These are phyloP conservation scores for Creontiades dilutus DNA, from an alignment of 2,888 invertebrate species.

Conservation along the genomic window DNA sequence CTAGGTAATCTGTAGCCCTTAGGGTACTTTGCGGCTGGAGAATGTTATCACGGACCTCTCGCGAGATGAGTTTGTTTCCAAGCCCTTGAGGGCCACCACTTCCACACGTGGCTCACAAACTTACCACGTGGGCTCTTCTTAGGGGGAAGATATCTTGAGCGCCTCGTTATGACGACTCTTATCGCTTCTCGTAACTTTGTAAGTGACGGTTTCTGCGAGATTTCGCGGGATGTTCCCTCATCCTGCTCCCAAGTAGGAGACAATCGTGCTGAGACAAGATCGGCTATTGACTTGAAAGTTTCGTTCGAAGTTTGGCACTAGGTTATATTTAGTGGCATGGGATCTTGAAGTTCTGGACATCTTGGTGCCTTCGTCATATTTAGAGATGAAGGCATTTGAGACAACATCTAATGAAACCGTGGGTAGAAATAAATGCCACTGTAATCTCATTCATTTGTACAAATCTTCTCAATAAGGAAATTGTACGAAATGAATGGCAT, in stretches of 20 bases:
- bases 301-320: neutral
- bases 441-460: too few species aligned
- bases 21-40: constrained; percentile 46
- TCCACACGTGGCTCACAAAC: constrained; percentile 34
- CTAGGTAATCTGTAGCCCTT: constrained; percentile 37
- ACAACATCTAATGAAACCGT: too few species aligned
- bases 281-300: neutral
- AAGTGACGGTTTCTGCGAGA: neutral
- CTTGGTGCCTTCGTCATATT: neutral
- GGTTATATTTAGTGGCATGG: constrained; percentile 2
- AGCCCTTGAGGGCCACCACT: constrained; percentile 8
- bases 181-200: constrained; percentile 13
- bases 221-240: neutral
- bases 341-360: neutral
- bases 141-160: neutral
- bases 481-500: too few species aligned
- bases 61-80: constrained; percentile 39
- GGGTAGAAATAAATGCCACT: too few species aligned
- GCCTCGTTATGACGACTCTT: constrained; percentile 35
- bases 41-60: constrained; percentile 39
- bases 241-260: neutral
- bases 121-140: constrained; percentile 11
- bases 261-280: constrained; percentile 7
- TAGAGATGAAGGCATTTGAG: neutral
- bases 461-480: too few species aligned